These are phyloP conservation scores for Solen grandis DNA, from an alignment of 1,140 invertebrate genomes.

Conservation along the genomic window DNA sequence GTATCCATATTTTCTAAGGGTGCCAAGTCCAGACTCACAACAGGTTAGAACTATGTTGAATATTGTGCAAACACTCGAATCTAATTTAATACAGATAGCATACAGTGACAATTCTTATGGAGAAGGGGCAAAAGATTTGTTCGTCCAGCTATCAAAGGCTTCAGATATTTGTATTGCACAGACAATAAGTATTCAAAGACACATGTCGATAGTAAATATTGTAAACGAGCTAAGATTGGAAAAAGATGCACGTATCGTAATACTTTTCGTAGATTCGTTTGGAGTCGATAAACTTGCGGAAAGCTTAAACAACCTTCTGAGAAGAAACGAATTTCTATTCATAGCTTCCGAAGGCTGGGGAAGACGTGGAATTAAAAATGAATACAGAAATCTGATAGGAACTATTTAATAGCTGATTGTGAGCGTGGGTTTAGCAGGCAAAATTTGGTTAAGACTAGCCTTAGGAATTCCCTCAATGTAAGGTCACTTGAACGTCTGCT, in stretches of 20 bases:
- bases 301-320: not conserved
- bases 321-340: constrained; percentile 34
- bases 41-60: constrained; percentile 25
- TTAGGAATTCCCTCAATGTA: too few species aligned
- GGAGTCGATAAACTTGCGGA: constrained; percentile 6
- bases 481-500: too few species aligned
- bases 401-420: too few species aligned
- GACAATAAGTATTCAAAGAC: not conserved
- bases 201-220: not conserved
- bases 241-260: constrained; percentile 15
- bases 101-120: constrained; percentile 32
- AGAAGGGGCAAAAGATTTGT: constrained; percentile 2
- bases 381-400: constrained; percentile 20
- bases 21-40: constrained; percentile 5
- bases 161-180: constrained; percentile 22
- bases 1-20: constrained; percentile 39
- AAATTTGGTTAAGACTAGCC: too few species aligned
- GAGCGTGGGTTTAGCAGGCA: too few species aligned
- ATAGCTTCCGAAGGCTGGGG: constrained; percentile 46
- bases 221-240: not conserved
- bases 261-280: constrained; percentile 18
- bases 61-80: constrained; percentile 1
- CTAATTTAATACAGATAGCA: not conserved
- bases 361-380: not conserved
- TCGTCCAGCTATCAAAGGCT: not conserved